Base-by-base conservation (phyloP, 30 jellyfish, hydroid and myxozoan genomes). In the Mastigias papua region DNA sequence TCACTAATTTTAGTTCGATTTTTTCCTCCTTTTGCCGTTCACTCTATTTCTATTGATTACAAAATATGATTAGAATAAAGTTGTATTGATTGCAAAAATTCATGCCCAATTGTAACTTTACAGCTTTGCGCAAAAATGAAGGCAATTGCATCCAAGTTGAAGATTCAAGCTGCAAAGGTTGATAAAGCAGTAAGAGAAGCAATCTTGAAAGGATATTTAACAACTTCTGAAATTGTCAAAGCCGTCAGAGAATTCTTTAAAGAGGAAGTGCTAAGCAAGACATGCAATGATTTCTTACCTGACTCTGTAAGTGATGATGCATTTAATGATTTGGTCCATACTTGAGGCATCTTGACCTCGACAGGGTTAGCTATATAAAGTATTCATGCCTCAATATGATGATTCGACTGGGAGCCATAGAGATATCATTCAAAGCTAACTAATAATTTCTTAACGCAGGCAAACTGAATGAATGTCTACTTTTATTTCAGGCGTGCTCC, bases 201-300 rank as follows among this genome's bases (percentile, higher is more conserved):
- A 3, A 72, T 85, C 31, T 30, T 80, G 65, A 84, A 85, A 28
- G 98, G 98, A 69, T 73, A 76, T 48, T 27, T 73, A 49, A 91
- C 79, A 28, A 58, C 93, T 34, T 34, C 84, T 11, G 98, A 60
- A 30, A 54, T 79, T 42, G 57, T 66, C 61, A 22, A 51, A 34
- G 34, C 61, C 16, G 98, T 86, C 74, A 68, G 54, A 54, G 92
- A 77, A 13, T 91, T 76, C 86, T 84, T 75, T 73, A 69, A 84
- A 23, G 48, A 77, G 1, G 91, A 81, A 63, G 89, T 91, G n/a
- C 54, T 57, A 5, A 21, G 89, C 68, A 91, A 91, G 90, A 84
- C 62, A 54, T 91, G 98, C 85, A 92, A 91, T 60, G 98, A 91
- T 61, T 79, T 91, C 67, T 62, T 84, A 11, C 83, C 98, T 25